Conservation (phyloP, 2,113 vertebrate genomes). For the Nesoenas mayeri region DNA sequence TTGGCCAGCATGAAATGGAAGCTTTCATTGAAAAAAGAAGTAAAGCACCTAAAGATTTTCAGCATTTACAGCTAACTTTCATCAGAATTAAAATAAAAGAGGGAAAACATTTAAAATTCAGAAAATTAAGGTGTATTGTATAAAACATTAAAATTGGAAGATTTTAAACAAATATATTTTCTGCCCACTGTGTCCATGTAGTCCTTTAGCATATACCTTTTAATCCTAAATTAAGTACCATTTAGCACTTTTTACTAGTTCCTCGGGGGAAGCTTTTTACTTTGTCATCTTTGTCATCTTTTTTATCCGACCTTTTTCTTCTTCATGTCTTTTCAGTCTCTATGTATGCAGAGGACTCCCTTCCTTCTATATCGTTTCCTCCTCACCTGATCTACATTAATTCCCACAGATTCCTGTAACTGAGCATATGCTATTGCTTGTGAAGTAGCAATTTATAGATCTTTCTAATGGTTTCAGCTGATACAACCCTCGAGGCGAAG, state of each 20-base stretch:
- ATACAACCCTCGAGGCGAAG: not conserved
- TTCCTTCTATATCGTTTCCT: not conserved
- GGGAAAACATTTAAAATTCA: not conserved
- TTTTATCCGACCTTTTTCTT: not conserved
- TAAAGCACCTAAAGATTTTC: not conserved
- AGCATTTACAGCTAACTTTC: not conserved
- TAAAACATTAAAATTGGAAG: not conserved
- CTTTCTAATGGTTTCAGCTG: not conserved
- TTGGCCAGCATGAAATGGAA: not conserved
- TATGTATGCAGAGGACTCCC: rapidly evolving
- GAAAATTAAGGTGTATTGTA: not conserved
- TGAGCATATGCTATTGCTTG: not conserved
- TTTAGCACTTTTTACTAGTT: not conserved
- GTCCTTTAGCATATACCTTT: not conserved
- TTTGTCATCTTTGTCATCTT: not conserved
- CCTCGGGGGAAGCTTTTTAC: not conserved
- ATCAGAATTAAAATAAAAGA: not conserved
- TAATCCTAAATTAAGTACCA: not conserved
- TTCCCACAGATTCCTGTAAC: not conserved
- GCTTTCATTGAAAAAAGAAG: not conserved
- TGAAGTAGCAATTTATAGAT: not conserved
- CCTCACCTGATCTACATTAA: not conserved
- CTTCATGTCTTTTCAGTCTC: not conserved
- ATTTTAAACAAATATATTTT: not conserved
- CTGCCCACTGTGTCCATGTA: not conserved